Conservation (phyloP, 2,888 invertebrate genomes). For the Marasmarcha lunaedactyla region DNA sequence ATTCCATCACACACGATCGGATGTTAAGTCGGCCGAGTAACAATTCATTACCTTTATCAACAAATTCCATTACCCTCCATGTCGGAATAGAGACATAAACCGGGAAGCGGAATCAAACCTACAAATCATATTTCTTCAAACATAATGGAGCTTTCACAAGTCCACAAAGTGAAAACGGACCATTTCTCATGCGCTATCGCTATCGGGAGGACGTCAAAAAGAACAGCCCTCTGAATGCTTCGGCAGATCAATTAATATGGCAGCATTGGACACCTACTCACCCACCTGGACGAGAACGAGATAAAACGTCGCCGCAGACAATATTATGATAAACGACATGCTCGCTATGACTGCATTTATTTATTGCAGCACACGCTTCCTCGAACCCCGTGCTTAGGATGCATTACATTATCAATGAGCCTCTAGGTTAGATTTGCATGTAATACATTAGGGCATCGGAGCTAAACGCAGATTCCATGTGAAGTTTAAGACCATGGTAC, state of each 20-base stretch:
- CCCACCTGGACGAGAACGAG: slow-evolving; percentile 22
- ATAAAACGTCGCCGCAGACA: slow-evolving; percentile 42
- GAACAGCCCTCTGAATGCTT: slow-evolving; percentile 1
- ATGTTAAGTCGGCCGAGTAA: slow-evolving; percentile 55
- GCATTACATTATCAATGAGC: slow-evolving; percentile 5
- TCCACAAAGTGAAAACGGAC: slow-evolving; percentile 2
- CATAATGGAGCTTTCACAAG: slow-evolving; percentile 1
- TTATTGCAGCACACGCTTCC: slow-evolving; percentile 26
- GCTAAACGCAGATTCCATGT: too few species aligned
- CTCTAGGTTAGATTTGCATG: slow-evolving; percentile 3
- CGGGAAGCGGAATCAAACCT: neutral
- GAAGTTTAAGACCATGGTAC: too few species aligned
- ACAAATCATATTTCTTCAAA: neutral
- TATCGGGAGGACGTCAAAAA: neutral
- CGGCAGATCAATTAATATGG: slow-evolving; percentile 43
- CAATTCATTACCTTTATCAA: slow-evolving; percentile 42
- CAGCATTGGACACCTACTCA: slow-evolving; percentile 44
- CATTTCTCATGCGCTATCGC: neutral
- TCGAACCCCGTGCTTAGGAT: slow-evolving; percentile 8
- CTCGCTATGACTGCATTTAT: slow-evolving; percentile 31
- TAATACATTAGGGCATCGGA: neutral
- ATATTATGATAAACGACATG: slow-evolving; percentile 54
- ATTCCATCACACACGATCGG: slow-evolving; percentile 18
- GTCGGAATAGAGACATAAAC: neutral
- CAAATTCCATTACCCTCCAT: neutral